phyloP scores from a whole-genome alignment of 1,140 invertebrate genomes.

The Drosophila pruinosa region DNA sequence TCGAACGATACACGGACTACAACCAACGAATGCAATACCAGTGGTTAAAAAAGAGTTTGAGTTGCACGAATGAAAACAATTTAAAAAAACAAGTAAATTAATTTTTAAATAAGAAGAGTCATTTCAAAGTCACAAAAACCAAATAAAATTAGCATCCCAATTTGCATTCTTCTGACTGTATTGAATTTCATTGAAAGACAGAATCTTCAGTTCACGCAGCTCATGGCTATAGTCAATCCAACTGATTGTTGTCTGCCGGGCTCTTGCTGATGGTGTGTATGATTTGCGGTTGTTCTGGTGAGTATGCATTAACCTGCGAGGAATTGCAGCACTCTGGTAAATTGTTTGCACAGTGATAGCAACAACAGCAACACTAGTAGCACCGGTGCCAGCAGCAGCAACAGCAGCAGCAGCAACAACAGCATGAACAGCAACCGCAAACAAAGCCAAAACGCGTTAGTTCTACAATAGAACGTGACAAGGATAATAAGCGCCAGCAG shows the following conservation, averaged over 20 bases:
- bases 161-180: too few species aligned
- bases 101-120: too few species aligned
- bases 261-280: slow-evolving; percentile 7
- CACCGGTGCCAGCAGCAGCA: neutral
- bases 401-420: neutral
- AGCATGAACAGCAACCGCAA: slow-evolving; percentile 30
- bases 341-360: slow-evolving; percentile 45
- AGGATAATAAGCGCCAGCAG: slow-evolving; percentile 48
- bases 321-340: slow-evolving; percentile 52
- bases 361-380: neutral
- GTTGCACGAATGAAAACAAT: neutral
- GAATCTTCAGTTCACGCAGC: too few species aligned
- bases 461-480: slow-evolving; percentile 50
- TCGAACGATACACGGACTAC: slow-evolving; percentile 11
- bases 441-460: slow-evolving; percentile 44
- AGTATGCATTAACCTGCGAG: slow-evolving; percentile 40
- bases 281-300: slow-evolving; percentile 7
- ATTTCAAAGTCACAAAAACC: too few species aligned
- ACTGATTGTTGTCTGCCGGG: slow-evolving; percentile 8
- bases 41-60: neutral
- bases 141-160: too few species aligned
- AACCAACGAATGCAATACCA: slow-evolving; percentile 2
- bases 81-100: too few species aligned
- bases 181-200: too few species aligned
- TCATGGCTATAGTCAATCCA: slow-evolving; percentile 13